Percentiles rank a stretch among this genome's conserved stretches.
Evolutionary conservation across 1,140 invertebrate genomes (phyloP).

Genomic region (Caenorhabditis briggsae): DNA sequence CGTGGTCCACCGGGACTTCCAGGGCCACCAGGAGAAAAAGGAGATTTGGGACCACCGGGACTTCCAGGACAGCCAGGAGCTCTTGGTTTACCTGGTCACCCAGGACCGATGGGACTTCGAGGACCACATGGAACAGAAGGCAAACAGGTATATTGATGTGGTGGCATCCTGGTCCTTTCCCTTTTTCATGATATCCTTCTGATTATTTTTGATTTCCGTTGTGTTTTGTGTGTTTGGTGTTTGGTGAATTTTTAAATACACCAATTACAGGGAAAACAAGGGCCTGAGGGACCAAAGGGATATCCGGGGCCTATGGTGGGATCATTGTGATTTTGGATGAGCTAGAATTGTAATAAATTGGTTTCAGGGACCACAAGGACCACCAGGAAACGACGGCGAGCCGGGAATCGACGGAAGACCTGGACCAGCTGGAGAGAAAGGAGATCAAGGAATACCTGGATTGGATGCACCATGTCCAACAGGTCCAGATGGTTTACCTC

Average conservation of each 20-base stretch:
- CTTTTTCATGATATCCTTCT: no score
- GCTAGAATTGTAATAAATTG: conserved; percentile 68
- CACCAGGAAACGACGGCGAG: conserved; percentile 64
- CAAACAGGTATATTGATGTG: conserved; percentile 85
- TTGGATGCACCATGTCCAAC: conserved; percentile 95
- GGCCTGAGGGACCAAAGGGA: conserved; percentile 65
- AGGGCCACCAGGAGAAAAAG: conserved; percentile 65
- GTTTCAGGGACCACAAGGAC: conserved; percentile 70
- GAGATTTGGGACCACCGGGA: conserved; percentile 55
- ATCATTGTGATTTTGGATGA: background rate
- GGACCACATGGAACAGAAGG: conserved; percentile 81
- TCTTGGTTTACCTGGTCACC: conserved; percentile 69
- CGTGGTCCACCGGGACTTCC: conserved; percentile 69
- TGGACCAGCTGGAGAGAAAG: conserved; percentile 64
- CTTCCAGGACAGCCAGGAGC: conserved; percentile 65
- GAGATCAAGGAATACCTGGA: conserved; percentile 92
- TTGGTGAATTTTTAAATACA: background rate
- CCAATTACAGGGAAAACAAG: conserved; percentile 64
- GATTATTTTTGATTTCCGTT: background rate
- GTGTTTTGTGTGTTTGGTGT: conserved; percentile 18
- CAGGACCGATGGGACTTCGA: conserved; percentile 73
- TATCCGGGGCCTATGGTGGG: conserved; percentile 61
- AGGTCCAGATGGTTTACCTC: conserved; percentile 90
- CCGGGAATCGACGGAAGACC: conserved; percentile 61
- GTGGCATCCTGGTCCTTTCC: conserved; percentile 5